phyloP scores from a whole-genome alignment of 1,140 invertebrate species.

The Lordiphosa stackelbergi region DNA sequence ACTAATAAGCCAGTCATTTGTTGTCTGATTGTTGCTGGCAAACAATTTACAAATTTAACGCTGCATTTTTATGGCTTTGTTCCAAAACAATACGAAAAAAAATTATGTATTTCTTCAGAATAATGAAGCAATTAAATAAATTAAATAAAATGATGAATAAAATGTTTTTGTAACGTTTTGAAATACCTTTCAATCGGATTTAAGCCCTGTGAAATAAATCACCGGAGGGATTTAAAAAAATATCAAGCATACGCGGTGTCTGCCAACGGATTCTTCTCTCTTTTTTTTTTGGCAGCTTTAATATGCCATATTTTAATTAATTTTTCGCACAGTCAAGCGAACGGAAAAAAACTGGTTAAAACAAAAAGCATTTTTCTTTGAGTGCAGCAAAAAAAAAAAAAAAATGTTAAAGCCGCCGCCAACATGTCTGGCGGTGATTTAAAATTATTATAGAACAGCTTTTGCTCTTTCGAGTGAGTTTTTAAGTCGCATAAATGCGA shows the following conservation, averaged over 20 bases:
- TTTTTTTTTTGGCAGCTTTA: constrained; percentile 24
- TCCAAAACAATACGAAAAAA: constrained; percentile 7
- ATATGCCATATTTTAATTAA: constrained; percentile 66
- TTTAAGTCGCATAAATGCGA: constrained; percentile 13
- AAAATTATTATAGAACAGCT: constrained; percentile 41
- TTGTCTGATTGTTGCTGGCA: constrained; percentile 40
- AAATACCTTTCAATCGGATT: too few species aligned
- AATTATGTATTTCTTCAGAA: neutral
- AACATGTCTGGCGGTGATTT: constrained; percentile 42
- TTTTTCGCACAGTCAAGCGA: constrained; percentile 33
- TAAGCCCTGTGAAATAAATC: constrained; percentile 24
- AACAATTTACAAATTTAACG: constrained; percentile 75
- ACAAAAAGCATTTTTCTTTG: constrained; percentile 6
- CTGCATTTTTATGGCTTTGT: constrained; percentile 54
- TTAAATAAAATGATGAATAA: constrained; percentile 6
- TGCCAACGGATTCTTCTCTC: constrained; percentile 18
- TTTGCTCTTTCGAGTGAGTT: constrained; percentile 12
- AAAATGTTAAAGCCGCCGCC: constrained; percentile 14
- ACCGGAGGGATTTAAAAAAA: constrained; percentile 9
- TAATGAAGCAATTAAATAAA: constrained; percentile 47
- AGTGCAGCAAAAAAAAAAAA: constrained; percentile 5
- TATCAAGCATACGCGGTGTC: constrained; percentile 31
- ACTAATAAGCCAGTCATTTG: constrained; percentile 69
- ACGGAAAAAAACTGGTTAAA: constrained; percentile 7
- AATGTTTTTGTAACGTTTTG: too few species aligned